Percentiles rank a stretch among this genome's conserved stretches.
These are phyloP conservation scores for Nycticorax nycticorax DNA, from an alignment of 2,113 vertebrate genomes.

Conservation along the genomic window DNA sequence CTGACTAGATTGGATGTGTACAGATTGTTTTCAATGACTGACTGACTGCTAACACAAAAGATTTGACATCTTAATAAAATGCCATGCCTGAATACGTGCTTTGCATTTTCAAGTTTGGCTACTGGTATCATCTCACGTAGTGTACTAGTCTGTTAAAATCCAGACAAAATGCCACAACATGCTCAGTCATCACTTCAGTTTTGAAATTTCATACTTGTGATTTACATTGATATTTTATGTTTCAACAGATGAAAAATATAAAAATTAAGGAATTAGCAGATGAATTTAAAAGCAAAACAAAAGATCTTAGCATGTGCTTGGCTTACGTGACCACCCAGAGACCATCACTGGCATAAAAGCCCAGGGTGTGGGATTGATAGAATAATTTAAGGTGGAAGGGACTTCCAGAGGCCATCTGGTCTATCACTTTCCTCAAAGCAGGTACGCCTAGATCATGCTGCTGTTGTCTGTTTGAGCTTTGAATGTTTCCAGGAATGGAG, in stretches of 20 bases:
- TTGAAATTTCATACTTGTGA: background rate
- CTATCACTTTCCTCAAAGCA: background rate
- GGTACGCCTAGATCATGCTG: fast-evolving
- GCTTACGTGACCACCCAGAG: background rate
- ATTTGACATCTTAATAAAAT: background rate
- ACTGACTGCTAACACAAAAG: background rate
- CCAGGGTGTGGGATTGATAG: background rate
- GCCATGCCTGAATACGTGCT: background rate
- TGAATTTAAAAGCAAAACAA: background rate
- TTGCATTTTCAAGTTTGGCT: background rate
- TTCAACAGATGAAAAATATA: background rate
- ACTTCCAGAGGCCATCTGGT: background rate
- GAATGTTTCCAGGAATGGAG: background rate
- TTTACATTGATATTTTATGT: background rate
- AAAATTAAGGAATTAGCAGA: background rate
- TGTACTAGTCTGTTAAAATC: background rate
- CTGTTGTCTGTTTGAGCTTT: background rate
- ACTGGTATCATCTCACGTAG: background rate
- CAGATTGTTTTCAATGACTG: slow-evolving; percentile 19
- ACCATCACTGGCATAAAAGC: background rate
- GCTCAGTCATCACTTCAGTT: background rate
- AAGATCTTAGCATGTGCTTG: background rate
- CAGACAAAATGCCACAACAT: background rate
- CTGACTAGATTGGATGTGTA: background rate
- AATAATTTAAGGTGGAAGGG: background rate